Percentiles rank a stretch among this genome's conserved stretches.
Conservation (phyloP, 2,888 invertebrate species). For the Pollenia angustigena region DNA sequence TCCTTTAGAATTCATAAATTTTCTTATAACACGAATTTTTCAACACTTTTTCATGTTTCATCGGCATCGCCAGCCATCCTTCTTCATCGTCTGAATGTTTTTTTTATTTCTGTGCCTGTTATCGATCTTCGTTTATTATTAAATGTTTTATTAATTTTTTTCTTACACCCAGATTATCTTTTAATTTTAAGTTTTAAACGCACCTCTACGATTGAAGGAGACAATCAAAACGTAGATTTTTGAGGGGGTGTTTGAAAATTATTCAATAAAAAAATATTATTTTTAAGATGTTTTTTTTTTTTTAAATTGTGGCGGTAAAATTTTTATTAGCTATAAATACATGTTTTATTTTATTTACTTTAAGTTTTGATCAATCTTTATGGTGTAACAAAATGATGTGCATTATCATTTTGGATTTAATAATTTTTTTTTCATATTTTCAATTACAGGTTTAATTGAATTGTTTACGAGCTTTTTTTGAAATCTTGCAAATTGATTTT, state of each 20-base stretch:
- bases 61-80: slow-evolving; percentile 28
- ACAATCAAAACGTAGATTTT: slow-evolving; percentile 14
- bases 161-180: slow-evolving; percentile 66
- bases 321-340: slow-evolving; percentile 52
- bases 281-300: slow-evolving; percentile 53
- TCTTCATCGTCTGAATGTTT: slow-evolving; percentile 30
- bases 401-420: not conserved
- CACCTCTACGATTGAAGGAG: not conserved
- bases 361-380: slow-evolving; percentile 20
- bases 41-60: slow-evolving; percentile 68
- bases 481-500: not conserved
- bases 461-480: not conserved
- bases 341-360: slow-evolving; percentile 52
- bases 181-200: slow-evolving; percentile 67
- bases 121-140: slow-evolving; percentile 62
- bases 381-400: not conserved
- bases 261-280: slow-evolving; percentile 64
- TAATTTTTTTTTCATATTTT: slow-evolving; percentile 12
- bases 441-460: slow-evolving; percentile 32
- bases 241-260: slow-evolving; percentile 70
- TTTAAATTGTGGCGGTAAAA: slow-evolving; percentile 19
- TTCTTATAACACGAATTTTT: slow-evolving; percentile 57
- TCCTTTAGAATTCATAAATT: slow-evolving; percentile 58
- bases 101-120: slow-evolving; percentile 46
- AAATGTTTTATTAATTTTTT: slow-evolving; percentile 72